A percentile compares a stretch with the other conserved stretches of the same genome.
phyloP scores from a whole-genome alignment of 2,888 invertebrate genomes.

The Morpho deidamia region DNA sequence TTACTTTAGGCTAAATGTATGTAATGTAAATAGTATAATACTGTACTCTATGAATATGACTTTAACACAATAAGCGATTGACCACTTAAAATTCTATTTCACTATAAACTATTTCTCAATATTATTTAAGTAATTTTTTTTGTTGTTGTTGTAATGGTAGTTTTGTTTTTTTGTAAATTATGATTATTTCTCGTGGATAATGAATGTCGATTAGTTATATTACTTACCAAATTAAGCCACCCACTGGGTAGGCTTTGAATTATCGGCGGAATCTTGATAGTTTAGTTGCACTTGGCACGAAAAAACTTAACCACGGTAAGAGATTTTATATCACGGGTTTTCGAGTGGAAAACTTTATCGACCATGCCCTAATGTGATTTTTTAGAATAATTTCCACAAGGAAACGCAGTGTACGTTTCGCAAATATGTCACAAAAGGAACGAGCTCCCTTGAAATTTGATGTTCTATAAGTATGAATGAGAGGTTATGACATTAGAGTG shows the following conservation, averaged over 20 bases:
- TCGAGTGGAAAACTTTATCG: constrained; percentile 62
- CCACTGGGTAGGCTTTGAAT: constrained; percentile 88
- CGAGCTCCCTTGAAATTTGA: constrained; percentile 27
- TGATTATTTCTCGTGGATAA: constrained; percentile 8
- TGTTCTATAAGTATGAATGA: constrained; percentile 6
- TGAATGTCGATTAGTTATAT: constrained; percentile 13
- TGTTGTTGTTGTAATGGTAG: too few relatives aligned
- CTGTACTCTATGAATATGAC: too few relatives aligned
- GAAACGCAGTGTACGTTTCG: constrained; percentile 59
- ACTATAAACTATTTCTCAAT: not conserved
- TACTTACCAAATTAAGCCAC: constrained; percentile 85
- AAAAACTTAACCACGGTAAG: constrained; percentile 71
- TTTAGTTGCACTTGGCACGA: constrained; percentile 79
- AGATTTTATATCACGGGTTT: constrained; percentile 64
- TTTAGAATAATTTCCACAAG: constrained; percentile 47
- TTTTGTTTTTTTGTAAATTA: not conserved
- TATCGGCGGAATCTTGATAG: constrained; percentile 90
- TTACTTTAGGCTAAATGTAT: too few relatives aligned
- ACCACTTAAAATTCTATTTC: not conserved
- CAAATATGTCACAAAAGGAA: constrained; percentile 68
- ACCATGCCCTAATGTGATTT: constrained; percentile 72
- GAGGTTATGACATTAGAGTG: constrained; percentile 28
- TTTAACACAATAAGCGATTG: too few relatives aligned
- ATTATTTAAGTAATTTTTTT: not conserved
- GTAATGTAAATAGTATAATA: too few relatives aligned